phyloP scores from a whole-genome alignment of 2,113 vertebrate genomes.

The Bambusicola thoracicus region DNA sequence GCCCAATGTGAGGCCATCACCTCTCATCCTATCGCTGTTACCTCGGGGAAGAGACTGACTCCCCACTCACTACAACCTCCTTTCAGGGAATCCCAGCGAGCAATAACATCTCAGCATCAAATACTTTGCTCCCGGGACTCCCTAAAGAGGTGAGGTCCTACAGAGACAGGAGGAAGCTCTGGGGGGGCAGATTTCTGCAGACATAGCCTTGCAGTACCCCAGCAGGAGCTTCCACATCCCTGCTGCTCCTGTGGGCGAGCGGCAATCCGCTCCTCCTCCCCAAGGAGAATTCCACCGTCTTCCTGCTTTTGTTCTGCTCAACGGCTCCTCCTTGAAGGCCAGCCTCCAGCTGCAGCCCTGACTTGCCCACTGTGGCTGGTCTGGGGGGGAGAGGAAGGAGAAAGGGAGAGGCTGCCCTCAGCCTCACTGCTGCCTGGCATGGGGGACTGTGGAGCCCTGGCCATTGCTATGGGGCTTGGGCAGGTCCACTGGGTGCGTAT shows the following conservation, averaged over 20 bases:
- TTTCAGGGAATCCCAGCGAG: no score
- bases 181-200: neutral
- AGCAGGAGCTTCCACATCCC: neutral
- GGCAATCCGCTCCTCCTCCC: neutral
- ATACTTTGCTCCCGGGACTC: neutral
- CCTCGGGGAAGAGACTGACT: no score
- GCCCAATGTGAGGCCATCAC: no score
- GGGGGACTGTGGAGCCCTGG: rapidly evolving
- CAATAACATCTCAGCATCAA: neutral
- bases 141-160: rapidly evolving
- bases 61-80: no score
- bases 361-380: neutral
- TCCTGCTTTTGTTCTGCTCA: neutral
- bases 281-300: neutral
- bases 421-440: rapidly evolving
- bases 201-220: neutral
- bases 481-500: no score
- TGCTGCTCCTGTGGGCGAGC: neutral
- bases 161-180: neutral
- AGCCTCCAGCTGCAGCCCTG: neutral
- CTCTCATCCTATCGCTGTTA: no score
- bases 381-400: neutral
- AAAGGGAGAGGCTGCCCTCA: neutral
- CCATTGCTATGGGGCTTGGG: neutral
- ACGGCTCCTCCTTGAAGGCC: neutral